phyloP scores from a whole-genome alignment of 2,113 vertebrate species.

The Propithecus coquereli region DNA sequence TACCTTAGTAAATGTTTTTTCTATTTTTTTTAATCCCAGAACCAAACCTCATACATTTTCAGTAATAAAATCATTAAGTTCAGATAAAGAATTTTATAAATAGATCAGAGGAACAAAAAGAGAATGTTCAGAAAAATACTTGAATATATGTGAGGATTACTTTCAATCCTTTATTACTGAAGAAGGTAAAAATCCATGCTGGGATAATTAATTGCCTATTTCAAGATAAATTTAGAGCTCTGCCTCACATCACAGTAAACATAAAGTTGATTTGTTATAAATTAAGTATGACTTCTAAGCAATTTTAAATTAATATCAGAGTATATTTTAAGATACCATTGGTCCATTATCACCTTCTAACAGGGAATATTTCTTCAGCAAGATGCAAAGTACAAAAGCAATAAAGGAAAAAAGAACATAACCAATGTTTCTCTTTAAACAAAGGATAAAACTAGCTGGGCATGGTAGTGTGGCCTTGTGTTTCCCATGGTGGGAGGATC shows the following conservation, averaged over 20 bases:
- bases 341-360: neutral
- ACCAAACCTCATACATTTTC: neutral
- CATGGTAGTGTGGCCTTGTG: too few species aligned
- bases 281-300: neutral
- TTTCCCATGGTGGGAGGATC: too few species aligned
- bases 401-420: neutral
- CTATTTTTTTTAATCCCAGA: neutral
- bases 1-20: neutral
- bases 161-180: neutral
- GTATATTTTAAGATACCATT: neutral
- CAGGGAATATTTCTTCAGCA: neutral
- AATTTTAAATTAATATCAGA: neutral
- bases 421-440: neutral
- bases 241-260: neutral
- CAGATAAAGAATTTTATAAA: neutral
- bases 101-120: neutral
- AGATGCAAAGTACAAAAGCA: neutral
- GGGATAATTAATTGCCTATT: neutral
- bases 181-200: neutral
- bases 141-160: neutral
- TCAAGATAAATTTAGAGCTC: neutral
- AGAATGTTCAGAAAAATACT: neutral
- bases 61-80: neutral
- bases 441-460: neutral
- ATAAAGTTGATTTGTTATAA: neutral